Evolutionary conservation across 1,140 invertebrate genomes (phyloP).

Genomic region (Drosophila obscura): DNA sequence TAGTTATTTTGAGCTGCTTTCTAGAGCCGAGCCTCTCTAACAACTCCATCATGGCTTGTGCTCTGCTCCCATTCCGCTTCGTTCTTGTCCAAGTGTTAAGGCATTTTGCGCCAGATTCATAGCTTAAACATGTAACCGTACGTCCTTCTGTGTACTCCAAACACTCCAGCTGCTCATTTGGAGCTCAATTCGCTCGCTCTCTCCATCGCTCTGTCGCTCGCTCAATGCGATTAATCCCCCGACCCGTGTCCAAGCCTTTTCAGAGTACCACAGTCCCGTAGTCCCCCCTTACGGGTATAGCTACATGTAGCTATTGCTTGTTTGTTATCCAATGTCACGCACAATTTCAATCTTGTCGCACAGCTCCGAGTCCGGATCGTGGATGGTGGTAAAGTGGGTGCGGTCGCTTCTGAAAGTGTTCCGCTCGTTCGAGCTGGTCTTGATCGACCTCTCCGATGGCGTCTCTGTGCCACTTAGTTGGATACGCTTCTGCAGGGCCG

Average conservation of each 20-base stretch:
- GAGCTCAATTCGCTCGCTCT: not conserved
- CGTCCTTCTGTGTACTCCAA: constrained; percentile 31
- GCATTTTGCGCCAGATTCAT: constrained; percentile 44
- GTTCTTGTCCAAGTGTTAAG: constrained; percentile 2
- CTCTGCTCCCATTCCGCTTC: not conserved
- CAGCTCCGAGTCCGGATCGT: constrained; percentile 80
- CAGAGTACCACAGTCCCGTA: constrained; percentile 24
- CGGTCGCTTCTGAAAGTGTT: constrained; percentile 90
- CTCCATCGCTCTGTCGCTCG: not conserved
- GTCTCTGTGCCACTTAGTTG: constrained; percentile 85
- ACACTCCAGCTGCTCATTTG: not conserved
- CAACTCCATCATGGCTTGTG: not conserved
- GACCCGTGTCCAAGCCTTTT: constrained; percentile 29
- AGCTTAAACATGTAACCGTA: constrained; percentile 59
- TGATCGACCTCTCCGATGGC: constrained; percentile 82
- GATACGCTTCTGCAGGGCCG: constrained; percentile 88
- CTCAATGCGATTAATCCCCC: constrained; percentile 27
- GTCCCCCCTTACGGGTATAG: constrained; percentile 71
- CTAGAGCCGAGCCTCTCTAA: not conserved
- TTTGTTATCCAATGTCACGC: constrained; percentile 84
- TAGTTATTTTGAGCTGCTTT: constrained; percentile 32
- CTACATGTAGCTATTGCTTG: constrained; percentile 84
- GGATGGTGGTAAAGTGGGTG: constrained; percentile 87
- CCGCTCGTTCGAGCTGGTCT: constrained; percentile 86
- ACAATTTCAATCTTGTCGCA: constrained; percentile 83